Evolutionary conservation across 2,888 invertebrate genomes (phyloP).

Genomic region (Gerosis bhagava): DNA sequence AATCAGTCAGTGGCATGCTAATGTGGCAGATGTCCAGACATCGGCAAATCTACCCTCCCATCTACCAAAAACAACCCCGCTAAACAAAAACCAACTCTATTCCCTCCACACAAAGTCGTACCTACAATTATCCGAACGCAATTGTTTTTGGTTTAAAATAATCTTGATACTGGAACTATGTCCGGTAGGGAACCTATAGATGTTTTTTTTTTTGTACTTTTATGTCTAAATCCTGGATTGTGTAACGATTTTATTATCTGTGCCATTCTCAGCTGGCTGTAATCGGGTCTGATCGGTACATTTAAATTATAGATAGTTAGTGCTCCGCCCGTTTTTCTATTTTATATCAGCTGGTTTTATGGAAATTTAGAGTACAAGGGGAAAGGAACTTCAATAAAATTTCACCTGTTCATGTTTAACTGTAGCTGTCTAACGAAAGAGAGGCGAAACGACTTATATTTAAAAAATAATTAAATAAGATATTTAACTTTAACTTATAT

Average conservation of each 20-base stretch:
- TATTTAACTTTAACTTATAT: no score
- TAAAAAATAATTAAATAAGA: no score
- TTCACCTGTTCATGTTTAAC: no score
- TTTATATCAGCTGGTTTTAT: constrained; percentile 2
- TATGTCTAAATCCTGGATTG: constrained; percentile 20
- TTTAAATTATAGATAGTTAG: constrained; percentile 2
- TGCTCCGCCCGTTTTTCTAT: neutral
- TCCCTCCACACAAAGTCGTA: neutral
- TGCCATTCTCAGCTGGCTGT: constrained; percentile 16
- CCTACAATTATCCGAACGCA: neutral
- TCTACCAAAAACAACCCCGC: neutral
- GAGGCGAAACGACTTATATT: no score
- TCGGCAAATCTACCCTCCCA: constrained; percentile 7
- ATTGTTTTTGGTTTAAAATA: neutral
- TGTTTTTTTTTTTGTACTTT: constrained; percentile 12
- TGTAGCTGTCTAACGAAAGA: no score
- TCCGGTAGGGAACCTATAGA: constrained; percentile 21
- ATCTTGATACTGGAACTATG: constrained; percentile 23
- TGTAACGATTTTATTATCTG: constrained; percentile 24
- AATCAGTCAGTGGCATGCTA: constrained; percentile 65
- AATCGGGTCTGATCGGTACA: constrained; percentile 14
- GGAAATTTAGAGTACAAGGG: no score
- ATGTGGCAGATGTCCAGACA: constrained; percentile 54
- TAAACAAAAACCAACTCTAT: constrained; percentile 4
- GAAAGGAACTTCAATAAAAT: no score